Evolutionary conservation across 2,797 vertebrate genomes (phyloP).

Genomic region (Uromys caudimaculatus): DNA sequence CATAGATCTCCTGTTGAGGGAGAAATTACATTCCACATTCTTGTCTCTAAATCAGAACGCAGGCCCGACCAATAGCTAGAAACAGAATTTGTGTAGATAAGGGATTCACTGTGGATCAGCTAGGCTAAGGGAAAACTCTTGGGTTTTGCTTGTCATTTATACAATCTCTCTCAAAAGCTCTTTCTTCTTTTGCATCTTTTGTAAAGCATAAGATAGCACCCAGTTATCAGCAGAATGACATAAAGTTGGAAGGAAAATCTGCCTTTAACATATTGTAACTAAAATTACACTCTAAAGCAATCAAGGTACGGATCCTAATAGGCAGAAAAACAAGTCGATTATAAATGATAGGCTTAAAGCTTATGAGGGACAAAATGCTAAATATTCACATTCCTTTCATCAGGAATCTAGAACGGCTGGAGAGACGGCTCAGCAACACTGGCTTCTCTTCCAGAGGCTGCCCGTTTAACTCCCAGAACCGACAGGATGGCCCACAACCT

Average conservation of each 20-base stretch:
- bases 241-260: slow-evolving; percentile 18
- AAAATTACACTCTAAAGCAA: neutral
- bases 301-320: slow-evolving; percentile 9
- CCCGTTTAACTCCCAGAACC: neutral
- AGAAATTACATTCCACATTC: neutral
- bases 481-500: neutral
- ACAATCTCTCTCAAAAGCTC: neutral
- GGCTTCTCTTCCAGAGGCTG: neutral
- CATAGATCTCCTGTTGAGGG: neutral
- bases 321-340: slow-evolving; percentile 46
- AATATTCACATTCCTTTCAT: slow-evolving; percentile 14
- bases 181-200: neutral
- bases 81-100: neutral
- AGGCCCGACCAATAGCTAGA: neutral
- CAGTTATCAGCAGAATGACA: slow-evolving; percentile 14
- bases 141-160: neutral
- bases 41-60: neutral
- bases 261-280: neutral
- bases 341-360: neutral
- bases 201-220: neutral
- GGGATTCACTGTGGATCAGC: neutral
- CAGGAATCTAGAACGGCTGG: neutral
- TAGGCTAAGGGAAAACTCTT: neutral
- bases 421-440: neutral
- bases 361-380: neutral